These are phyloP conservation scores for Perizoma flavofasciatum DNA, from an alignment of 2,888 invertebrate species.

Conservation along the genomic window DNA sequence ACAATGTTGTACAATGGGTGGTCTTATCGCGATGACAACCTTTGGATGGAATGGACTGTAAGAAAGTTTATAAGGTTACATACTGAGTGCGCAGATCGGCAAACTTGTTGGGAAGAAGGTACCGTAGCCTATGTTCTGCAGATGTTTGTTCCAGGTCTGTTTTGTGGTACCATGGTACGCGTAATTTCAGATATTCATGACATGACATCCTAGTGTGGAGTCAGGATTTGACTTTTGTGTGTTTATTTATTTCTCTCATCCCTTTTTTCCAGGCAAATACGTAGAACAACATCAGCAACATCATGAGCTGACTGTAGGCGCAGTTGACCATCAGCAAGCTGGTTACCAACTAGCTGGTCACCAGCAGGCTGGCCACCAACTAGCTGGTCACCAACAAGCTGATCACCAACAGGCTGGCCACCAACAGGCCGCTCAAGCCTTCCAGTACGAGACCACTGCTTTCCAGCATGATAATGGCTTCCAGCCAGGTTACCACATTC, in stretches of 20 bases:
- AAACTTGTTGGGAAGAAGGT: too few species aligned
- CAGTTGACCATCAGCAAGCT: slow-evolving; percentile 2
- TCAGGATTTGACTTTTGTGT: too few species aligned
- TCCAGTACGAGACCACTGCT: slow-evolving; percentile 6
- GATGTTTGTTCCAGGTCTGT: too few species aligned
- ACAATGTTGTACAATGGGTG: too few species aligned
- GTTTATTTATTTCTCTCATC: slow-evolving; percentile 20
- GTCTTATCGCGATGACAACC: too few species aligned
- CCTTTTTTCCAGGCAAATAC: slow-evolving; percentile 49
- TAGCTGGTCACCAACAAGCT: slow-evolving; percentile 6
- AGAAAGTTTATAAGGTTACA: too few species aligned
- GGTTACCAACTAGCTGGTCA: slow-evolving; percentile 6
- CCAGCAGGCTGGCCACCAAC: not conserved
- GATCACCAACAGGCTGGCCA: slow-evolving; percentile 3
- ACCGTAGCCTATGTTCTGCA: too few species aligned
- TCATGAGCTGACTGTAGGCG: not conserved
- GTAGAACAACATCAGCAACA: slow-evolving; percentile 22
- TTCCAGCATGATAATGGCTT: slow-evolving; percentile 1
- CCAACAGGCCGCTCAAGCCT: slow-evolving; percentile 1
- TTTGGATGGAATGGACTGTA: too few species aligned
- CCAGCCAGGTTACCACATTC: slow-evolving; percentile 10
- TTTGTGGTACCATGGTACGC: too few species aligned
- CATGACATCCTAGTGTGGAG: too few species aligned
- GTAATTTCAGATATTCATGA: too few species aligned
- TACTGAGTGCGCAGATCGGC: too few species aligned